phyloP scores from a whole-genome alignment of 2,888 invertebrate genomes.

The Cryptophagus acutangulus region DNA sequence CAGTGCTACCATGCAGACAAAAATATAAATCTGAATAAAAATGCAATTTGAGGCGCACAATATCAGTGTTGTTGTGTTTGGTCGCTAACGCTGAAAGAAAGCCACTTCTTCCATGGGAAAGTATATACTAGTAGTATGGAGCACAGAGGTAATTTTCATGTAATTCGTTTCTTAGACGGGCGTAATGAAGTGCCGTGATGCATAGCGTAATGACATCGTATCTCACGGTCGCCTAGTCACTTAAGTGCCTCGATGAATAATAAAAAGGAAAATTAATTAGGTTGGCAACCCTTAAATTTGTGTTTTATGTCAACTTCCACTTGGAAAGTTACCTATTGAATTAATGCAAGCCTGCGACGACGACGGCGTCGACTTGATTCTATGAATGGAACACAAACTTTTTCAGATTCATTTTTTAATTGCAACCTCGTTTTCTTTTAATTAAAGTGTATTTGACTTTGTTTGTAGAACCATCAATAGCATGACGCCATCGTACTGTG shows the following conservation, averaged over 20 bases:
- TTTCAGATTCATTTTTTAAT: too few relatives aligned
- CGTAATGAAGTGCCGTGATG: slow-evolving; percentile 27
- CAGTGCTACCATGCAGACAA: too few relatives aligned
- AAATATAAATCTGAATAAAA: slow-evolving; percentile 1
- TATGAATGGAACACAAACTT: too few relatives aligned
- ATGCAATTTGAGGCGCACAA: neutral
- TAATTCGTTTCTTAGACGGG: slow-evolving; percentile 10
- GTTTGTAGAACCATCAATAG: too few relatives aligned
- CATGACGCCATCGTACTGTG: too few relatives aligned
- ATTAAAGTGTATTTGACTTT: too few relatives aligned
- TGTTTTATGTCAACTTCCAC: slow-evolving; percentile 21
- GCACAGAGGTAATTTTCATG: slow-evolving; percentile 7
- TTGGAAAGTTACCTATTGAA: slow-evolving; percentile 8
- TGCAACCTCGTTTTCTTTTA: too few relatives aligned
- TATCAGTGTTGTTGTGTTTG: neutral
- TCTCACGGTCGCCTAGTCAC: slow-evolving; percentile 28
- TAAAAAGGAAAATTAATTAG: slow-evolving; percentile 32
- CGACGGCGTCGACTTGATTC: neutral
- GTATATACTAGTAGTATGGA: neutral
- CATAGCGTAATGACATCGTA: slow-evolving; percentile 26
- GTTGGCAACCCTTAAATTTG: slow-evolving; percentile 28
- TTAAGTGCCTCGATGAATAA: slow-evolving; percentile 31
- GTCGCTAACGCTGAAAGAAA: neutral
- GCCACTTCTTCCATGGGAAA: neutral
- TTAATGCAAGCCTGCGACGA: neutral